phyloP scores from a whole-genome alignment of 2,797 vertebrate species.

The Eleutherodactylus coqui region DNA sequence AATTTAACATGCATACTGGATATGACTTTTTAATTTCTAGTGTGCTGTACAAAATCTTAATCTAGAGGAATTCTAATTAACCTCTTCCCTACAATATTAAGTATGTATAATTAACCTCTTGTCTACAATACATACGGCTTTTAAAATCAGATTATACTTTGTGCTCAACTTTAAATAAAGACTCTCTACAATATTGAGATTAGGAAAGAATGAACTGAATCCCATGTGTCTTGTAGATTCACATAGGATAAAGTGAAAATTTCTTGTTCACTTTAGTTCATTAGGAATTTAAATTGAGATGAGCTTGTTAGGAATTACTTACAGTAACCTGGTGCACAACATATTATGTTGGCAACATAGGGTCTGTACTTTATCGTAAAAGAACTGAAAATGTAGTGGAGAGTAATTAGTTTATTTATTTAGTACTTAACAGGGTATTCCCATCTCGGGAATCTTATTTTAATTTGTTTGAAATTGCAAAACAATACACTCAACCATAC shows the following conservation, averaged over 20 bases:
- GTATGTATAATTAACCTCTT: slow-evolving; percentile 12
- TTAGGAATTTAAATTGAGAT: background rate
- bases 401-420: background rate
- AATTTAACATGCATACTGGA: slow-evolving; percentile 40
- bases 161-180: background rate
- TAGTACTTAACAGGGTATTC: no score
- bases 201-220: background rate
- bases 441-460: no score
- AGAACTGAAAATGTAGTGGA: background rate
- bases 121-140: background rate
- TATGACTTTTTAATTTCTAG: slow-evolving; percentile 47
- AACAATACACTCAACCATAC: no score
- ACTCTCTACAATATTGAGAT: background rate
- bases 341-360: background rate
- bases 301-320: background rate
- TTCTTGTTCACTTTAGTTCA: background rate
- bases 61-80: slow-evolving; percentile 43
- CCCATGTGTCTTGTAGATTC: background rate
- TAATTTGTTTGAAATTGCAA: no score
- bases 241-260: background rate
- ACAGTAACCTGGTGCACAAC: background rate
- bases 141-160: background rate
- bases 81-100: background rate
- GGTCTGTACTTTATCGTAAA: background rate
- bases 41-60: slow-evolving; percentile 1